phyloP scores from a whole-genome alignment of 2,797 vertebrate genomes.

The Neosalanx taihuensis region DNA sequence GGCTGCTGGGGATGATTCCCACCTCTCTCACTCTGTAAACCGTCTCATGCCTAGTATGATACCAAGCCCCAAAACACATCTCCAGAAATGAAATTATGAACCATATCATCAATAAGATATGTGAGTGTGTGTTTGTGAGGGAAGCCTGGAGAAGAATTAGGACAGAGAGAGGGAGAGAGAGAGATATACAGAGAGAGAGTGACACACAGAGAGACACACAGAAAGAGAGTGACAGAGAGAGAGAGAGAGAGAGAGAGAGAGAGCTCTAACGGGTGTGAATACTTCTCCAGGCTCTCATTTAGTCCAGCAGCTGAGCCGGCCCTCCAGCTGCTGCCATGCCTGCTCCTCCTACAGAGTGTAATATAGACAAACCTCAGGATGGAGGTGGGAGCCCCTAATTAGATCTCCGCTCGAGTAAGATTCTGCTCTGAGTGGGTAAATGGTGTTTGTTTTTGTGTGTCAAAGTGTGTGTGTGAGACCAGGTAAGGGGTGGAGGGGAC shows the following conservation, averaged over 20 bases:
- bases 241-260: no score
- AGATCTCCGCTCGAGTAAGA: conserved; percentile 57
- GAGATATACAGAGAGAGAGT: not conserved
- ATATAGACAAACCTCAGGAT: conserved; percentile 37
- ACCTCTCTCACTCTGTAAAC: not conserved
- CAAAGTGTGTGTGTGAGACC: conserved; percentile 6
- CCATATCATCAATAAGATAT: not conserved
- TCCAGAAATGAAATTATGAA: not conserved
- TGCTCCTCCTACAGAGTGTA: conserved; percentile 41
- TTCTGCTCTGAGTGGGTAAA: conserved; percentile 12
- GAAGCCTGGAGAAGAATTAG: not conserved
- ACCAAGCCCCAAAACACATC: not conserved
- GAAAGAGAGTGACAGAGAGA: no score
- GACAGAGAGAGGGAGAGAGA: not conserved
- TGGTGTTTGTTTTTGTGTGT: not conserved
- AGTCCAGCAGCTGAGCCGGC: conserved; percentile 31
- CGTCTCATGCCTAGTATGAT: not conserved
- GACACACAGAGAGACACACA: not conserved
- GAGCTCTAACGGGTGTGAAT: not conserved
- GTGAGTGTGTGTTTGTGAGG: not conserved
- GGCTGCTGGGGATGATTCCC: not conserved
- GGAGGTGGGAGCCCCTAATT: conserved; percentile 50
- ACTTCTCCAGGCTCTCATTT: conserved; percentile 6
- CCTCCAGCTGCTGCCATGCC: conserved; percentile 30
- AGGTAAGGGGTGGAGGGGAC: not conserved